A percentile compares a stretch with the other conserved stretches of the same genome.
Evolutionary conservation across 2,888 invertebrate genomes (phyloP).

Genomic region (Euplexia lucipara): DNA sequence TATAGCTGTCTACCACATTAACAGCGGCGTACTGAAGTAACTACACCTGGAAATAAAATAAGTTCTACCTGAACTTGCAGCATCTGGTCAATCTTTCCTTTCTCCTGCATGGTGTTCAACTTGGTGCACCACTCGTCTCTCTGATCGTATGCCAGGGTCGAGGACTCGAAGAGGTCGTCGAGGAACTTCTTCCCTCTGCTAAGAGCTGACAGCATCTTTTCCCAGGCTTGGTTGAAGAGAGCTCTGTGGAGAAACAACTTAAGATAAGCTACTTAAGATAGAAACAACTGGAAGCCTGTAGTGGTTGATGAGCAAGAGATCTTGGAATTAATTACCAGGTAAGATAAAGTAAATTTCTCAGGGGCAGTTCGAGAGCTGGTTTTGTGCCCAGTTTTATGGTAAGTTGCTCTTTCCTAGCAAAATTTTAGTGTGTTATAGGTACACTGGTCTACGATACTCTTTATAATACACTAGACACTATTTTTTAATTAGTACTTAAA

Average conservation of each 20-base stretch:
- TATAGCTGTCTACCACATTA: too few species aligned
- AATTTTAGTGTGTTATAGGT: too few species aligned
- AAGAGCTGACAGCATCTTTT: constrained; percentile 89
- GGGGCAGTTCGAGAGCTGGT: too few species aligned
- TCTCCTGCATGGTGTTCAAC: constrained; percentile 93
- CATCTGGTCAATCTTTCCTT: constrained; percentile 92
- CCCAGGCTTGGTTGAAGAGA: constrained; percentile 93
- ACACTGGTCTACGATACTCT: too few species aligned
- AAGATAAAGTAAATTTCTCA: too few species aligned
- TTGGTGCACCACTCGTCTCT: constrained; percentile 93
- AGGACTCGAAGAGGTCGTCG: constrained; percentile 94
- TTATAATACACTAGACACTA: too few species aligned
- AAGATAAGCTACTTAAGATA: neutral
- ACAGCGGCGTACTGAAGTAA: too few species aligned
- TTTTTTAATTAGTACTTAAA: too few species aligned
- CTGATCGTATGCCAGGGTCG: constrained; percentile 95
- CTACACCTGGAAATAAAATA: neutral
- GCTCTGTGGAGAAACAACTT: constrained; percentile 80
- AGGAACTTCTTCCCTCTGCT: constrained; percentile 93
- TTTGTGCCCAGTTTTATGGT: too few species aligned
- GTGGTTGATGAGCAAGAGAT: too few species aligned
- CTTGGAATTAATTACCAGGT: too few species aligned
- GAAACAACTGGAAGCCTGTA: neutral
- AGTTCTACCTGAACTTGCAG: constrained; percentile 91
- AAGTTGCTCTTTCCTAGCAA: too few species aligned